phyloP scores from a whole-genome alignment of 2,113 vertebrate genomes.

The Gopherus flavomarginatus region DNA sequence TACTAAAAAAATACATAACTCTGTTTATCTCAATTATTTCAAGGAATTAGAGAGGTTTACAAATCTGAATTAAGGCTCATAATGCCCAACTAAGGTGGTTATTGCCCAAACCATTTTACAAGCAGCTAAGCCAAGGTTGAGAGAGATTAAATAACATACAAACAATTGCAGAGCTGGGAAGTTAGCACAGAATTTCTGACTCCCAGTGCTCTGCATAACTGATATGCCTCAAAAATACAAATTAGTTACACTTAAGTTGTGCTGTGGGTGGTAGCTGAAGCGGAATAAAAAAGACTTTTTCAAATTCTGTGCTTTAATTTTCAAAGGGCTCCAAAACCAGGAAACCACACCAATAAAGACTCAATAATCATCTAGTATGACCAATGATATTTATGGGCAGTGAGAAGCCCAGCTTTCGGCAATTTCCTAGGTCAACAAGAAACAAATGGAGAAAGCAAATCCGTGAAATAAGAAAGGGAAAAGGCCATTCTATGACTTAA shows the following conservation, averaged over 20 bases:
- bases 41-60: neutral
- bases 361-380: neutral
- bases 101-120: neutral
- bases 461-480: conserved; percentile 70
- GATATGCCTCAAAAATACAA: neutral
- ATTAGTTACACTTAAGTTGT: fast-evolving
- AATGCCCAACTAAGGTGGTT: neutral
- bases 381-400: conserved; percentile 65
- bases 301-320: conserved; percentile 61
- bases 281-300: neutral
- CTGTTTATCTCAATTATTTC: neutral
- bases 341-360: conserved; percentile 46
- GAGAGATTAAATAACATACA: fast-evolving
- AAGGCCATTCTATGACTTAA: conserved; percentile 60
- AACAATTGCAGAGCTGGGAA: neutral
- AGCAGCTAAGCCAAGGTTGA: neutral
- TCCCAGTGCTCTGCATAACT: fast-evolving
- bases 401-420: conserved; percentile 61
- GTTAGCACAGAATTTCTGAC: neutral
- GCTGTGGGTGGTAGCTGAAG: neutral
- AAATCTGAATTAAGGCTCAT: neutral
- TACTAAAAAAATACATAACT: neutral
- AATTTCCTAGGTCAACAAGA: conserved; percentile 73
- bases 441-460: conserved; percentile 71
- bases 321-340: conserved; percentile 23